Conservation (phyloP, 2,113 vertebrate species). For the Ptilorrhoa leucosticta region DNA sequence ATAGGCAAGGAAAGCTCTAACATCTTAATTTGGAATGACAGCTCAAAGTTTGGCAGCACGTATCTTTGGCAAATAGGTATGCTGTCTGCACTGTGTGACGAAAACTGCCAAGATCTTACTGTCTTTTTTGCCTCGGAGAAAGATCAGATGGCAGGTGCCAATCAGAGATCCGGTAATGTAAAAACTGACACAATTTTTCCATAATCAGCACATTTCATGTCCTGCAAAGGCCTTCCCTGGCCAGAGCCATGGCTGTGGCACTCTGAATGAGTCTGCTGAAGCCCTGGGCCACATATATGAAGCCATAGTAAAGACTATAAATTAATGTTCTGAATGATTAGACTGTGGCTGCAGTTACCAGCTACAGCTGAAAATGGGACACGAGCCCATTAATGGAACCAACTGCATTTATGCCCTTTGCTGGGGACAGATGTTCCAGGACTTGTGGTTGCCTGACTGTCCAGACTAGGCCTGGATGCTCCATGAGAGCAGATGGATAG, state of each 20-base stretch:
- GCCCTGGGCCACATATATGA: rapidly evolving
- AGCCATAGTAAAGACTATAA: not conserved
- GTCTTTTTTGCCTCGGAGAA: not conserved
- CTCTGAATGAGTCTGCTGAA: not conserved
- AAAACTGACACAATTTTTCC: not conserved
- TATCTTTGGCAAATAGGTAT: conserved; percentile 9
- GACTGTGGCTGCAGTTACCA: not conserved
- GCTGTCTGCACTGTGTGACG: not conserved
- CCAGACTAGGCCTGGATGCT: not conserved
- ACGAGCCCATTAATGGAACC: not conserved
- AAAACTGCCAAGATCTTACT: not conserved
- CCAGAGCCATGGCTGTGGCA: not conserved
- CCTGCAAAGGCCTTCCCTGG: not conserved
- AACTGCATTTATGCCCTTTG: not conserved
- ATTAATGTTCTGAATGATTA: not conserved
- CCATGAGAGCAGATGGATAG: not conserved
- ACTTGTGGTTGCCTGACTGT: not conserved
- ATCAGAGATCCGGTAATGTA: rapidly evolving
- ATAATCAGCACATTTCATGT: not conserved
- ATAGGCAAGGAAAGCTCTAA: conserved; percentile 23
- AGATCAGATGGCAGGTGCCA: not conserved
- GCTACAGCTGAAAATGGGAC: not conserved
- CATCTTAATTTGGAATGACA: not conserved
- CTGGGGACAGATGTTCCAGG: not conserved
- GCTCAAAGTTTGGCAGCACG: not conserved